Percentiles rank a stretch among this genome's conserved stretches.
phyloP scores from a whole-genome alignment of 2,797 vertebrate genomes.

The Halcyon smyrnensis region DNA sequence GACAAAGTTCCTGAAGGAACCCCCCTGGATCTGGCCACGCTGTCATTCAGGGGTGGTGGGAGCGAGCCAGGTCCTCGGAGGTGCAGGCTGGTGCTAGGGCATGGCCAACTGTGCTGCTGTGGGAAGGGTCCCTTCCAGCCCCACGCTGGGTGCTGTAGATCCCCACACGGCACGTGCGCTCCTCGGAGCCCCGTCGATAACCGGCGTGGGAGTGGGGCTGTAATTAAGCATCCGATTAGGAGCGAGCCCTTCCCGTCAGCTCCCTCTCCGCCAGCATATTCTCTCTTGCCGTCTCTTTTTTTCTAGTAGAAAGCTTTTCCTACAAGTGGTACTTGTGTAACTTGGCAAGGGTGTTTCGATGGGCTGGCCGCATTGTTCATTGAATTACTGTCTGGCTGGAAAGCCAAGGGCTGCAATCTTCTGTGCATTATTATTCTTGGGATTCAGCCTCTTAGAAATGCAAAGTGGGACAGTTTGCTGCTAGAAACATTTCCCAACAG shows the following conservation, averaged over 20 bases:
- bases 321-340: conserved; percentile 54
- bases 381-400: conserved; percentile 52
- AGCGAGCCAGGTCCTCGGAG: background rate
- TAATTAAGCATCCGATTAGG: background rate
- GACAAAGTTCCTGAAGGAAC: fast-evolving
- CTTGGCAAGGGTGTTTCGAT: conserved; percentile 41
- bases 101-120: fast-evolving
- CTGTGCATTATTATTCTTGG: conserved; percentile 67
- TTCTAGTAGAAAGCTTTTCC: conserved; percentile 48
- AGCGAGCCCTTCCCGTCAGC: background rate
- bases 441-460: conserved; percentile 70
- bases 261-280: conserved; percentile 1
- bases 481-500: conserved; percentile 54
- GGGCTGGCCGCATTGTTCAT: conserved; percentile 22
- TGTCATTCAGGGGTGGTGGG: fast-evolving
- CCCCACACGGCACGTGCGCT: fast-evolving
- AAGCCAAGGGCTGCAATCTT: conserved; percentile 66
- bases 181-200: background rate
- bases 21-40: fast-evolving
- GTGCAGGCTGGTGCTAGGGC: fast-evolving
- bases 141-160: fast-evolving
- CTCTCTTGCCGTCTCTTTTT: conserved; percentile 47
- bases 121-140: background rate
- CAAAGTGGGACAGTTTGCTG: conserved; percentile 57
- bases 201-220: background rate